These are phyloP conservation scores for Cerceris rybyensis DNA, from an alignment of 2,888 invertebrate species.

Conservation along the genomic window DNA sequence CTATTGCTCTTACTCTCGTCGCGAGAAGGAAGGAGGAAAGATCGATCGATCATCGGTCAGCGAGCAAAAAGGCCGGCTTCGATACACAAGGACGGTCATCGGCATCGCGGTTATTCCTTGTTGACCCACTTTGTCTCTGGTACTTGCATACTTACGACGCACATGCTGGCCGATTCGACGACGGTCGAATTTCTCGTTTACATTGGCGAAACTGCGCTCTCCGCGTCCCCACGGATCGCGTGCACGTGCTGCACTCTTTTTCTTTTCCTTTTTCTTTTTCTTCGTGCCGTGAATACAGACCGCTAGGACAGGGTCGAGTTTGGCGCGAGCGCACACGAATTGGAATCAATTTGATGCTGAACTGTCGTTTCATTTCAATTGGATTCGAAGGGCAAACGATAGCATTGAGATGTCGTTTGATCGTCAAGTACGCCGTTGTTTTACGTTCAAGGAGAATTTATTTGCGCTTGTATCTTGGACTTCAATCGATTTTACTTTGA, in stretches of 20 bases:
- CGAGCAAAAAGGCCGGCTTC: slow-evolving; percentile 38
- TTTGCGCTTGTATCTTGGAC: no score
- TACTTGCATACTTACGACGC: slow-evolving; percentile 31
- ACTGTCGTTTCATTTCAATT: no score
- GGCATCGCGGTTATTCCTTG: slow-evolving; percentile 64
- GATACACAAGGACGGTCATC: slow-evolving; percentile 72
- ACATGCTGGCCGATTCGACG: slow-evolving; percentile 42
- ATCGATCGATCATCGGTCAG: slow-evolving; percentile 54
- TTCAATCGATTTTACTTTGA: no score
- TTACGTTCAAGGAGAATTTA: no score
- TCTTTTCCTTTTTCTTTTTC: not conserved
- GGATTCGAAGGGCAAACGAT: no score
- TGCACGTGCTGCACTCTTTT: not conserved
- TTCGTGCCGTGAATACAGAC: not conserved
- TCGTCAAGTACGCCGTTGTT: no score
- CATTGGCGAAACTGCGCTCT: slow-evolving; percentile 2
- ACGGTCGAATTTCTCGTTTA: slow-evolving; percentile 35
- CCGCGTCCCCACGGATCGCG: not conserved
- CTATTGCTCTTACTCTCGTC: not conserved
- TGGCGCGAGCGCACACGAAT: not conserved
- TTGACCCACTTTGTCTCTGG: slow-evolving; percentile 66
- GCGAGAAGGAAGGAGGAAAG: slow-evolving; percentile 41
- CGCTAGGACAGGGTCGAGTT: not conserved
- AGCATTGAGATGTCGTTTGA: no score
- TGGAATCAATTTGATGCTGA: no score